Evolutionary conservation across 2,888 invertebrate genomes (phyloP).

Genomic region (Ischnura elegans): DNA sequence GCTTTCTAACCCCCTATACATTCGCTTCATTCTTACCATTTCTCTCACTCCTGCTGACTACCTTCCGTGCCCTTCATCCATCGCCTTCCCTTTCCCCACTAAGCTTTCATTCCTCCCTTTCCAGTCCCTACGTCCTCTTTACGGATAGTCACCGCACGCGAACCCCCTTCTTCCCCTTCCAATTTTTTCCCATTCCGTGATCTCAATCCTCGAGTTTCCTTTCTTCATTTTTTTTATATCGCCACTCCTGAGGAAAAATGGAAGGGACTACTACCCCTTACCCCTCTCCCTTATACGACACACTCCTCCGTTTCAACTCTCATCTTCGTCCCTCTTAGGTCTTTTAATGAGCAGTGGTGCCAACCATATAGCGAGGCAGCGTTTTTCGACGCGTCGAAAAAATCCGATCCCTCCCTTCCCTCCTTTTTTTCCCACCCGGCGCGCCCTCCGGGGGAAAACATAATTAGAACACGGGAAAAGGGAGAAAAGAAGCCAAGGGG

Average conservation of each 20-base stretch:
- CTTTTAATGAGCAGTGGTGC: slow-evolving; percentile 63
- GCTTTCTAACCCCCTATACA: not conserved
- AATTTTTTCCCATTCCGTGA: not conserved
- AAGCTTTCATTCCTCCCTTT: not conserved
- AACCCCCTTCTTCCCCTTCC: not conserved
- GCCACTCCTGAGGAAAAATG: not conserved
- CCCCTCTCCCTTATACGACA: not conserved
- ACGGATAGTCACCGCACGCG: not conserved
- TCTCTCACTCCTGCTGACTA: not conserved
- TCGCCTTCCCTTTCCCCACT: not conserved
- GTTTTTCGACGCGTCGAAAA: slow-evolving; percentile 23
- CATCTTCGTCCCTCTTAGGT: not conserved
- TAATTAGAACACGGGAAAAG: not conserved
- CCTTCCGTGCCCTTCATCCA: not conserved
- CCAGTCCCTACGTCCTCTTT: not conserved
- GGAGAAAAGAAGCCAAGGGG: not conserved
- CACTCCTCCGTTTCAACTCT: not conserved
- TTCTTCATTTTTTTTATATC: not conserved
- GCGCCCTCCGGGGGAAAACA: not conserved
- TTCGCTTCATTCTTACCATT: too few relatives aligned
- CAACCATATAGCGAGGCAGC: slow-evolving; percentile 37
- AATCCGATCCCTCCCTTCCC: not conserved
- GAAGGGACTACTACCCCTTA: not conserved
- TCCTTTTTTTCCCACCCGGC: not conserved
- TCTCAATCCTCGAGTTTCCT: not conserved